Percentiles rank a stretch among this genome's conserved stretches.
These are phyloP conservation scores for Theodoxus fluviatilis DNA, from an alignment of 2,888 invertebrate genomes.

Conservation along the genomic window DNA sequence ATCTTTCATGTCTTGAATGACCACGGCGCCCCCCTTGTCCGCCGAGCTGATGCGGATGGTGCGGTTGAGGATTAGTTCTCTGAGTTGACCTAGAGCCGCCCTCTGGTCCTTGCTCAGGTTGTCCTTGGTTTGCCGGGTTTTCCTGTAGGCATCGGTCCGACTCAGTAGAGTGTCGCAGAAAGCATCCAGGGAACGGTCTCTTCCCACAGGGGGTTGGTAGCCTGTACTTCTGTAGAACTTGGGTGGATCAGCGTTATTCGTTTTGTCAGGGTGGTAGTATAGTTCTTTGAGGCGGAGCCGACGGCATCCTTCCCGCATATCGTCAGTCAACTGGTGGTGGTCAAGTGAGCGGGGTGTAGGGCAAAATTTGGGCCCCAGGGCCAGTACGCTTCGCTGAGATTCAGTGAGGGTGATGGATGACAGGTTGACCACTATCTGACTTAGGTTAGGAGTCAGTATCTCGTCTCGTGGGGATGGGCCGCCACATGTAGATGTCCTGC, in stretches of 20 bases:
- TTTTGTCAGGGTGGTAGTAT: neutral
- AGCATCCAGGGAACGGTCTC: neutral
- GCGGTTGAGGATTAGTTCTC: neutral
- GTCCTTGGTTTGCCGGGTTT: neutral
- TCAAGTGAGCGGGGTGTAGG: no score
- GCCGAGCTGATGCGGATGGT: neutral
- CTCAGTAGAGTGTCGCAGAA: neutral
- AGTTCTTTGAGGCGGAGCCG: no score
- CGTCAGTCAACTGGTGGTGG: neutral
- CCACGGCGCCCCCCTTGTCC: conserved; percentile 10
- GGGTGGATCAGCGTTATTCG: neutral
- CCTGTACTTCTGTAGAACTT: neutral
- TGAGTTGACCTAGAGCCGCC: neutral
- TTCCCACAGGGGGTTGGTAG: neutral
- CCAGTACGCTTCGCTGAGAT: no score
- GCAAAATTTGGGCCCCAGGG: no score
- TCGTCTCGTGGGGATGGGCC: no score
- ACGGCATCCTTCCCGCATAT: neutral
- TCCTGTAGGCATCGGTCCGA: neutral
- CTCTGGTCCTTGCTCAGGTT: neutral
- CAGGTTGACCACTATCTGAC: no score
- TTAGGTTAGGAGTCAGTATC: no score
- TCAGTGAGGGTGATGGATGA: no score
- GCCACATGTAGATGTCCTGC: no score
- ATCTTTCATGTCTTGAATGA: neutral